These are phyloP conservation scores for Ptychoptera contaminata DNA, from an alignment of 2,888 invertebrate species.

Conservation along the genomic window DNA sequence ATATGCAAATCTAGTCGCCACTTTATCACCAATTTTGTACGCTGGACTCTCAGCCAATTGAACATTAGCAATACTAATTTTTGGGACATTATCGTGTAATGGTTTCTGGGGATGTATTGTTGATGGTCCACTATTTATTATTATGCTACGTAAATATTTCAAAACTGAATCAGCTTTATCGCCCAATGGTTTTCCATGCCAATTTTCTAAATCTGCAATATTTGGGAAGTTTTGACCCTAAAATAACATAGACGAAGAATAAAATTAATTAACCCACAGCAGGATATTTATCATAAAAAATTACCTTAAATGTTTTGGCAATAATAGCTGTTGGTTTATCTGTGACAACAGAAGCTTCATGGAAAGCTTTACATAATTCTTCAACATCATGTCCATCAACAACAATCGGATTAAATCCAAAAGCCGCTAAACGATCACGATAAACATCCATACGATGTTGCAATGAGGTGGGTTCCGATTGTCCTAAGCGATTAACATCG, in stretches of 20 bases:
- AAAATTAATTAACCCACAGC: too few relatives aligned
- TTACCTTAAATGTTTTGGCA: constrained; percentile 92
- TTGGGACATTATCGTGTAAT: constrained; percentile 47
- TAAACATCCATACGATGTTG: constrained; percentile 80
- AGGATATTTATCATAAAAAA: constrained; percentile 28
- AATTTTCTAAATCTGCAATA: constrained; percentile 86
- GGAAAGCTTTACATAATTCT: constrained; percentile 77
- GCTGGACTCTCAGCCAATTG: constrained; percentile 62
- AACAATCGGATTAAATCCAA: constrained; percentile 80
- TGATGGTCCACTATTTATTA: constrained; percentile 50
- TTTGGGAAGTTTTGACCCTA: constrained; percentile 42
- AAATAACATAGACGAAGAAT: too few relatives aligned
- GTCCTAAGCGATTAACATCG: constrained; percentile 93
- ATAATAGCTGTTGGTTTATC: constrained; percentile 85
- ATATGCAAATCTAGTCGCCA: constrained; percentile 88
- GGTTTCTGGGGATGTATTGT: constrained; percentile 48
- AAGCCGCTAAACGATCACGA: constrained; percentile 68
- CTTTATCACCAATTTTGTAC: constrained; percentile 60
- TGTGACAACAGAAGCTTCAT: constrained; percentile 55
- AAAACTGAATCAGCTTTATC: constrained; percentile 56
- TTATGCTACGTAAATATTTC: constrained; percentile 45
- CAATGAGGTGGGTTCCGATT: constrained; percentile 88
- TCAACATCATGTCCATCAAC: constrained; percentile 95
- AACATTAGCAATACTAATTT: constrained; percentile 55
- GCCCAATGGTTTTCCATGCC: constrained; percentile 96